Base-by-base conservation (phyloP, 2,888 invertebrate genomes). In the Scotopteryx bipunctaria region DNA sequence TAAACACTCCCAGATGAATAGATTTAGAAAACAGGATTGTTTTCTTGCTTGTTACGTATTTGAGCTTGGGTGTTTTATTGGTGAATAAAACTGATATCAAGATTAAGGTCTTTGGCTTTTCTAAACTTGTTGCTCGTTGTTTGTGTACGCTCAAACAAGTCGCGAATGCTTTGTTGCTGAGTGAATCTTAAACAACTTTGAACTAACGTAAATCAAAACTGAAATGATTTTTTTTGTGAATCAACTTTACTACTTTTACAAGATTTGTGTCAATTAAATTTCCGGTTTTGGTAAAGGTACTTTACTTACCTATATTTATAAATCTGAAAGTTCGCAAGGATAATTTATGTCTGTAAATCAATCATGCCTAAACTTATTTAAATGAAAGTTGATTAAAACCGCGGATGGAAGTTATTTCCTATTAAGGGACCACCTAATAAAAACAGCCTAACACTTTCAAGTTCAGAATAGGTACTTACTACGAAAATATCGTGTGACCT, bases 11-110 rank as follows among this genome's bases (percentile, higher is more conserved):
- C 25, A 33, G 54, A 54, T 48, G 47, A 54, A 54, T 54, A 54
- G 61, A 61, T 61, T 61, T 63, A 61, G 59, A 63, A 63, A 63
- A 64, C 63, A 61, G 64, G 63, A 64, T 64, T 64, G 61, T 61
- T 61, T 61, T 61, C 61, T 61, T 55, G 61, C 59, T 61, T 52
- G 58, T 55, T 61, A 56, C 61, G 43, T 54, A 54, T 54, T 54
- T 54, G 49, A 56, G 59, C 61, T 59, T 59, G 40, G 59, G 48
- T 61, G 57, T 61, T 59, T 59, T 61, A 61, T 59, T 61, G 59
- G 47, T 53, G 48, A 54, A 54, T 54, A 54, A 54, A 54, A 48
- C 54, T 49, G 44, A 54, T 45, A 54, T 54, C 53, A 49, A 54
- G 54, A 54, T 54, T 54, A 54, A 54, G 44, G 40, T 49, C 38